phyloP scores from a whole-genome alignment of 2,113 vertebrate genomes.

The Nothoprocta perdicaria region DNA sequence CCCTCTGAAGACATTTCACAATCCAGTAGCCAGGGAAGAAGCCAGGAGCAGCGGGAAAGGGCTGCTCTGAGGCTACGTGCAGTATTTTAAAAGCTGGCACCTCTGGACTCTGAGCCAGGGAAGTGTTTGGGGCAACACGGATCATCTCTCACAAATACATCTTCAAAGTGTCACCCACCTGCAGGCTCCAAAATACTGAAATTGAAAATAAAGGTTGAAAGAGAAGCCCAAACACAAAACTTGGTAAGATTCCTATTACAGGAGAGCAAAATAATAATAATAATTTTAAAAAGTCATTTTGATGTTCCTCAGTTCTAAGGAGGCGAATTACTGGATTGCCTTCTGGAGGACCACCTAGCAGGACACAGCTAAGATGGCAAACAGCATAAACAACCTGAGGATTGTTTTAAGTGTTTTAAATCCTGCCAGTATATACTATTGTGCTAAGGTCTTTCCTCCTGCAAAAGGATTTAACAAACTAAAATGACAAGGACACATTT shows the following conservation, averaged over 20 bases:
- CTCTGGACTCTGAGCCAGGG: conserved; percentile 9
- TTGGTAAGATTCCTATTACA: background rate
- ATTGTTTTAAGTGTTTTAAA: background rate
- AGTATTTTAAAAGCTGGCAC: conserved; percentile 39
- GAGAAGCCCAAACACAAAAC: background rate
- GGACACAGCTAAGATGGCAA: background rate
- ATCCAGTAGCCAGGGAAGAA: conserved; percentile 41
- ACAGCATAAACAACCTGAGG: background rate
- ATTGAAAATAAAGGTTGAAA: background rate
- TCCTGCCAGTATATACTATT: background rate
- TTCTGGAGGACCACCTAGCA: background rate
- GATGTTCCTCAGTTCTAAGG: background rate
- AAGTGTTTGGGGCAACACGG: background rate
- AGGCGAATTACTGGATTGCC: background rate
- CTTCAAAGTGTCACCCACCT: conserved; percentile 4
- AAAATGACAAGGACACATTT: background rate
- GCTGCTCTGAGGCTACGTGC: conserved; percentile 15
- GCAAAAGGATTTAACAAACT: background rate
- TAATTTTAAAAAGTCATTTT: background rate
- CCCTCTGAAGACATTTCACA: conserved; percentile 61
- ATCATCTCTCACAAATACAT: background rate
- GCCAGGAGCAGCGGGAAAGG: conserved; percentile 49
- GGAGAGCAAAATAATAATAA: background rate
- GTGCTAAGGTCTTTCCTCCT: background rate
- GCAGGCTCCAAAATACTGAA: background rate